Evolutionary conservation across 2,888 invertebrate species (phyloP).

Genomic region (Sisyra nigra): DNA sequence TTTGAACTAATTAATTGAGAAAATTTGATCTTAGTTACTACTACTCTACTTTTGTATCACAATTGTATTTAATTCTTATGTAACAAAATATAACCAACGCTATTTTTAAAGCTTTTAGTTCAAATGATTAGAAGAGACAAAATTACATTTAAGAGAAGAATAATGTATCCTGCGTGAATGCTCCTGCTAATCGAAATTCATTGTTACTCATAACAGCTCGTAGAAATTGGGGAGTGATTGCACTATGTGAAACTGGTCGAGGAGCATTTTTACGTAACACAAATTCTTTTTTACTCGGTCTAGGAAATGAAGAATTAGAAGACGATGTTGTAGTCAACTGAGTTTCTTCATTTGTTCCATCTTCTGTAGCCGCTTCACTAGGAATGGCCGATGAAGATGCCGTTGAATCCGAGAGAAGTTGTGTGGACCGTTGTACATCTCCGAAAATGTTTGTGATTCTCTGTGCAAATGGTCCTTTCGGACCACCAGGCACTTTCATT

Average conservation of each 20-base stretch:
- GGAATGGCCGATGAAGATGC: neutral
- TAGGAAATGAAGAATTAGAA: slow-evolving; percentile 29
- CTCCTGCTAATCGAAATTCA: slow-evolving; percentile 56
- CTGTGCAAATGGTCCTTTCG: slow-evolving; percentile 34
- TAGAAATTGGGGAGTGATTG: slow-evolving; percentile 46
- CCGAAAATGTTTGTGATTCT: slow-evolving; percentile 39
- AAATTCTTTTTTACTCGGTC: slow-evolving; percentile 44
- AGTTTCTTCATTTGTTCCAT: slow-evolving; percentile 15
- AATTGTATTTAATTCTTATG: too few relatives aligned
- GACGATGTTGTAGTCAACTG: too few relatives aligned
- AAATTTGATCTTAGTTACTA: too few relatives aligned
- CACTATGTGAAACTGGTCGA: slow-evolving; percentile 42
- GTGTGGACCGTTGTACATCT: slow-evolving; percentile 31
- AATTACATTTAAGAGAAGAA: slow-evolving; percentile 33
- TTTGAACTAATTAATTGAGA: too few relatives aligned
- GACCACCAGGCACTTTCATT: slow-evolving; percentile 38
- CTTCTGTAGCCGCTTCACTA: slow-evolving; percentile 17
- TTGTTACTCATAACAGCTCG: slow-evolving; percentile 51
- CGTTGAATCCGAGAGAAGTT: slow-evolving; percentile 16
- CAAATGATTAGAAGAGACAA: slow-evolving; percentile 1
- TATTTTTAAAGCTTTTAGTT: neutral
- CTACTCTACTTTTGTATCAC: too few relatives aligned
- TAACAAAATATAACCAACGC: too few relatives aligned
- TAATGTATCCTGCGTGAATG: slow-evolving; percentile 62
- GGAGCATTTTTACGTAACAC: slow-evolving; percentile 41